Percentiles rank a stretch among this genome's conserved stretches.
Conservation (phyloP, 2,797 vertebrate genomes). For the Craterocephalus amniculus region DNA sequence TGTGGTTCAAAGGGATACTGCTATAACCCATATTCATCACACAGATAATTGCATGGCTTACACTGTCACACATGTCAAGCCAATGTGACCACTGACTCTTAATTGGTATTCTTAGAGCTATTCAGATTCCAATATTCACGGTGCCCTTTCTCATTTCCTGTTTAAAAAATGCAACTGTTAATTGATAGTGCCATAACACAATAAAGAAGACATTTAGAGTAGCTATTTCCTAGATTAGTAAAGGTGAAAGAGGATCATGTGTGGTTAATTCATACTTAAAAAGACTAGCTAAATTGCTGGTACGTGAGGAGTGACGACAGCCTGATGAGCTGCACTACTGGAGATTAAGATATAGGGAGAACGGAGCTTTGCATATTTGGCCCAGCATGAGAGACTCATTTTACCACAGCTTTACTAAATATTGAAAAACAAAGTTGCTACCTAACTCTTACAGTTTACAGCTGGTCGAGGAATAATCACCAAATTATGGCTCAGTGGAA, state of each 20-base stretch:
- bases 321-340: slow-evolving; percentile 51
- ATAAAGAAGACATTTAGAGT: slow-evolving; percentile 59
- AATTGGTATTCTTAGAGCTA: slow-evolving; percentile 69
- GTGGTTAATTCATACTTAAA: slow-evolving; percentile 58
- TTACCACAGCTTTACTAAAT: background rate
- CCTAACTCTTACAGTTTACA: background rate
- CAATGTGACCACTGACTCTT: slow-evolving; percentile 59
- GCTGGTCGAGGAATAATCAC: background rate
- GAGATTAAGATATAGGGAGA: slow-evolving; percentile 42
- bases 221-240: slow-evolving; percentile 60
- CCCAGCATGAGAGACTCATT: background rate
- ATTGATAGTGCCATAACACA: slow-evolving; percentile 70
- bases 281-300: slow-evolving; percentile 47
- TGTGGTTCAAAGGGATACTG: slow-evolving; percentile 61
- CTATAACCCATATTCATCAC: slow-evolving; percentile 71
- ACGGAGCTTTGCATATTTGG: background rate
- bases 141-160: slow-evolving; percentile 63
- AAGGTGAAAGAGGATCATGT: slow-evolving; percentile 64
- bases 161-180: slow-evolving; percentile 72
- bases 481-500: background rate
- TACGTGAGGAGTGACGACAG: slow-evolving; percentile 60
- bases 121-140: slow-evolving; percentile 66
- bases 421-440: background rate
- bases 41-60: slow-evolving; percentile 68
- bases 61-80: slow-evolving; percentile 66